phyloP scores from a whole-genome alignment of 2,888 invertebrate genomes.

The Slavum lentiscoides region DNA sequence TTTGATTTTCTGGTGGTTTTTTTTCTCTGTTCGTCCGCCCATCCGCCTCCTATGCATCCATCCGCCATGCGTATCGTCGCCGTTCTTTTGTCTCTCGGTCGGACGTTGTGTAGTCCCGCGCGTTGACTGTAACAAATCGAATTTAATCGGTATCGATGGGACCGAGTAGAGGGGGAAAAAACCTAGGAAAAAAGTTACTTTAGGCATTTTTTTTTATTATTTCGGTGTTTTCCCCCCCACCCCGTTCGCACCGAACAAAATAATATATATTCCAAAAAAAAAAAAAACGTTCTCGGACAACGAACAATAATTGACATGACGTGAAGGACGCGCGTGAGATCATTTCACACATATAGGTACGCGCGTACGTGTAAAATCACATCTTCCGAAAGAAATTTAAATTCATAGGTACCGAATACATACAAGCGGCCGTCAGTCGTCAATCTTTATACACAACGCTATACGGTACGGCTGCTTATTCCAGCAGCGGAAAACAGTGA shows the following conservation, averaged over 20 bases:
- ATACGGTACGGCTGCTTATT: neutral
- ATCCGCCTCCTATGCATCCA: too few species aligned
- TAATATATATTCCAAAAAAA: neutral
- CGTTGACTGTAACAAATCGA: conserved; percentile 42
- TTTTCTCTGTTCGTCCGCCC: neutral
- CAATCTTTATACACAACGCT: too few species aligned
- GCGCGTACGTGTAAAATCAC: conserved; percentile 1
- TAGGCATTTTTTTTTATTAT: neutral
- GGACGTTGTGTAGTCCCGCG: neutral
- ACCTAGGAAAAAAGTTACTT: conserved; percentile 23
- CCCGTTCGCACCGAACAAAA: neutral
- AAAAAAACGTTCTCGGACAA: neutral
- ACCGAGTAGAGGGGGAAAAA: neutral
- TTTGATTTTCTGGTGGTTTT: neutral
- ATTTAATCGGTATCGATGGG: conserved; percentile 17
- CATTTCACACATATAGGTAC: neutral
- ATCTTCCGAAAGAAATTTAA: neutral
- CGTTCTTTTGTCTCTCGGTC: conserved; percentile 15
- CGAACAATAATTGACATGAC: neutral
- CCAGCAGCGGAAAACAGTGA: neutral
- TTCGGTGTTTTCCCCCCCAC: too few species aligned
- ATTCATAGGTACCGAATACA: too few species aligned
- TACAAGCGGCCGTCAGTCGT: too few species aligned
- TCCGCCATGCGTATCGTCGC: neutral
- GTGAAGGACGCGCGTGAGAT: conserved; percentile 20